Evolutionary conservation across 2,797 vertebrate species (phyloP).

Genomic region (Sphaeramia orbicularis): DNA sequence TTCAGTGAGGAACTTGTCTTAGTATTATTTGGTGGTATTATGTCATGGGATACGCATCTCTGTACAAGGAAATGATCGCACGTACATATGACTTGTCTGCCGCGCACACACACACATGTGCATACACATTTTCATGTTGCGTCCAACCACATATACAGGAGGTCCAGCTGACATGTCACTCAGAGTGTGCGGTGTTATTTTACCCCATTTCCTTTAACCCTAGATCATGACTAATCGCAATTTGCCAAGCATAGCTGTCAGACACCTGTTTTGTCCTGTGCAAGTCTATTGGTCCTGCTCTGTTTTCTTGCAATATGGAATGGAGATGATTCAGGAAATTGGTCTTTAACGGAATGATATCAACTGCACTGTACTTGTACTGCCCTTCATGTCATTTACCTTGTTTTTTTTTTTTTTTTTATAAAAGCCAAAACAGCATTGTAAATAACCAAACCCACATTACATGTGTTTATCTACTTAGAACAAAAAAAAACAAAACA

Average conservation of each 20-base stretch:
- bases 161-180: slow-evolving; percentile 84
- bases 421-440: slow-evolving; percentile 69
- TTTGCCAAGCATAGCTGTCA: slow-evolving; percentile 77
- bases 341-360: slow-evolving; percentile 66
- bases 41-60: slow-evolving; percentile 37
- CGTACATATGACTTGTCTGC: slow-evolving; percentile 37
- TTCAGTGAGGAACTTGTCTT: slow-evolving; percentile 17
- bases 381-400: slow-evolving; percentile 54
- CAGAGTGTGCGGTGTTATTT: slow-evolving; percentile 79
- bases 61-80: slow-evolving; percentile 31
- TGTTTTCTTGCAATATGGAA: slow-evolving; percentile 68
- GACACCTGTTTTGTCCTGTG: slow-evolving; percentile 82
- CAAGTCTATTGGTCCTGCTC: slow-evolving; percentile 64
- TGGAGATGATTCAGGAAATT: slow-evolving; percentile 65
- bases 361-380: slow-evolving; percentile 38
- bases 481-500: slow-evolving; percentile 56
- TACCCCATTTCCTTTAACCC: slow-evolving; percentile 84
- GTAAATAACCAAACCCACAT: slow-evolving; percentile 74
- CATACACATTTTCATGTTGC: slow-evolving; percentile 41
- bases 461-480: slow-evolving; percentile 78
- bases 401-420: slow-evolving; percentile 42
- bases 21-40: slow-evolving; percentile 34
- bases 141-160: slow-evolving; percentile 59
- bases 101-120: slow-evolving; percentile 20
- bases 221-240: slow-evolving; percentile 85